Conservation (phyloP, 2,797 vertebrate genomes). For the Lates japonicus region DNA sequence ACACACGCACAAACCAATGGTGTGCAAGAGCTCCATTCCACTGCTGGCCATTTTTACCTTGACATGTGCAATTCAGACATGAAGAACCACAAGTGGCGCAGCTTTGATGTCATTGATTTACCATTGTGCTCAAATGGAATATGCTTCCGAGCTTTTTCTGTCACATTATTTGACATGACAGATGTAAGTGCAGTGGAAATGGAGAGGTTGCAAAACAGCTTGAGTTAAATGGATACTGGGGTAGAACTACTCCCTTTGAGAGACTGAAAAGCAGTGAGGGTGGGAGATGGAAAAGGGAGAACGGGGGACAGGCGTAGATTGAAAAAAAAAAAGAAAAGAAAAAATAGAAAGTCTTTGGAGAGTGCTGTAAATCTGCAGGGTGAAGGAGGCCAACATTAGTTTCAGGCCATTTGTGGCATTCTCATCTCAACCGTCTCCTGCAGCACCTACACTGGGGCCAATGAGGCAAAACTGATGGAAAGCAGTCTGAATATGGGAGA, state of each 20-base stretch:
- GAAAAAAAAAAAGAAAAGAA: constrained; percentile 29
- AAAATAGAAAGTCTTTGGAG: constrained; percentile 60
- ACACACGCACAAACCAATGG: background rate
- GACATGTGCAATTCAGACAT: constrained; percentile 44
- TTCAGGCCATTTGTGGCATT: constrained; percentile 83
- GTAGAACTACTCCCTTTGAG: constrained; percentile 24
- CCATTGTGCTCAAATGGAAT: constrained; percentile 70
- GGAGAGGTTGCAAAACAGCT: constrained; percentile 62
- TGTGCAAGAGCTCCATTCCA: constrained; percentile 17
- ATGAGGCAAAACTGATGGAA: constrained; percentile 81
- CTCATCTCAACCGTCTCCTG: constrained; percentile 76
- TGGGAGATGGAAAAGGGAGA: constrained; percentile 25
- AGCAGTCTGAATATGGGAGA: constrained; percentile 68
- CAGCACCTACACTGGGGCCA: constrained; percentile 73
- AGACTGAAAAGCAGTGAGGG: constrained; percentile 10
- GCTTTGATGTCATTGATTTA: constrained; percentile 69
- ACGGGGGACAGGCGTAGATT: constrained; percentile 27
- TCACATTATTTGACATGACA: constrained; percentile 69
- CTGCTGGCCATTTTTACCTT: constrained; percentile 38
- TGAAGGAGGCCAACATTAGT: constrained; percentile 82
- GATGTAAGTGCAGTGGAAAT: constrained; percentile 66
- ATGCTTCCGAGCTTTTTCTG: constrained; percentile 52
- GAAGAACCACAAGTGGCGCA: constrained; percentile 48
- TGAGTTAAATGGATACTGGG: constrained; percentile 55
- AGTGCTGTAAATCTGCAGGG: constrained; percentile 74